Conservation (phyloP, 2,888 invertebrate genomes). For the Cremastinae sp. region DNA sequence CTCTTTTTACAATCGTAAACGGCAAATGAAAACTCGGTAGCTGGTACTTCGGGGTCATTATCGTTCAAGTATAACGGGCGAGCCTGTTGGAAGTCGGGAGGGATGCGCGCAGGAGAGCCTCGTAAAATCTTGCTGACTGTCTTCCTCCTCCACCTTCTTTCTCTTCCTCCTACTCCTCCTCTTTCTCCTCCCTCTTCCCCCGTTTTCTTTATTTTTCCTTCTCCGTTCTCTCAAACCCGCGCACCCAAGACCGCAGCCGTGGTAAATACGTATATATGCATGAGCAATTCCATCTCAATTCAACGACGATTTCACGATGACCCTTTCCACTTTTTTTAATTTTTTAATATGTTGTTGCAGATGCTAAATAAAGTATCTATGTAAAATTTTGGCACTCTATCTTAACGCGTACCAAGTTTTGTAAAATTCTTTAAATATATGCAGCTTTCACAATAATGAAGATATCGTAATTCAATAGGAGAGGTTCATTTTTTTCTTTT, state of each 20-base stretch:
- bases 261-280: too few relatives aligned
- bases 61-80: slow-evolving; percentile 62
- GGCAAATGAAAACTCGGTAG: slow-evolving; percentile 63
- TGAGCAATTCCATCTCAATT: too few relatives aligned
- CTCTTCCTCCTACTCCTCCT: slow-evolving; percentile 38
- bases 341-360: too few relatives aligned
- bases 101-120: slow-evolving; percentile 38
- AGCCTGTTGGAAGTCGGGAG: slow-evolving; percentile 37
- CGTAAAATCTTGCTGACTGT: slow-evolving; percentile 57
- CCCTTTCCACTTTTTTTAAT: too few relatives aligned
- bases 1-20: slow-evolving; percentile 56
- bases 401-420: too few relatives aligned
- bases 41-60: slow-evolving; percentile 63
- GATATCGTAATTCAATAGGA: too few relatives aligned
- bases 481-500: too few relatives aligned
- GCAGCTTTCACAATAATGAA: too few relatives aligned
- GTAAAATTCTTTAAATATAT: too few relatives aligned
- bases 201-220: slow-evolving; percentile 7
- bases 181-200: slow-evolving; percentile 18
- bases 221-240: not conserved
- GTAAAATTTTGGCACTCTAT: too few relatives aligned
- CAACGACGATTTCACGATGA: too few relatives aligned
- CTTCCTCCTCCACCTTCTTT: slow-evolving; percentile 33
- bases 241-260: not conserved
- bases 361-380: too few relatives aligned